phyloP scores from a whole-genome alignment of 2,797 vertebrate species.

The Alectoris magna region DNA sequence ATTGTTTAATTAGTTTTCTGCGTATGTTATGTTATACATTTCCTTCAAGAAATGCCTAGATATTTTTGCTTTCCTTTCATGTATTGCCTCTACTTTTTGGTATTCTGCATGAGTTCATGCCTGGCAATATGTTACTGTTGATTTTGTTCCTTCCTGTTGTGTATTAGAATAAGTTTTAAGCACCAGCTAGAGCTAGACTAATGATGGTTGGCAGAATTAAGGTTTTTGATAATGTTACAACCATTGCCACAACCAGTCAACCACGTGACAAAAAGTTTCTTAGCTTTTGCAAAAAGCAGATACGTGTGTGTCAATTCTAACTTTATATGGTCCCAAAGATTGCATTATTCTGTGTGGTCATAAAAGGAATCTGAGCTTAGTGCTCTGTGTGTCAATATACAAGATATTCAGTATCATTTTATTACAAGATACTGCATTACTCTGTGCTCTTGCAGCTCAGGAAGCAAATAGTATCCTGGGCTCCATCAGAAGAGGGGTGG shows the following conservation, averaged over 20 bases:
- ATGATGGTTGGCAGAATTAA: neutral
- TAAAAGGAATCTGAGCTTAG: neutral
- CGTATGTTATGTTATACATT: neutral
- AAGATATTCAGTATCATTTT: neutral
- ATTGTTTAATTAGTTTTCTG: neutral
- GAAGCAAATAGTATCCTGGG: too few species aligned
- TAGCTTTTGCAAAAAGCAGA: neutral
- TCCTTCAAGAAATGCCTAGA: neutral
- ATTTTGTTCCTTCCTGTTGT: neutral
- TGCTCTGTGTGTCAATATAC: neutral
- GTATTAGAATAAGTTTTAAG: neutral
- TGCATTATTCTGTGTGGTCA: neutral
- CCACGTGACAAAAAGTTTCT: neutral
- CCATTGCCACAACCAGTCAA: neutral
- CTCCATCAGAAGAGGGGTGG: too few species aligned
- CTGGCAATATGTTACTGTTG: neutral
- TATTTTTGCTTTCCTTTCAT: neutral
- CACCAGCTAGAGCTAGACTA: neutral
- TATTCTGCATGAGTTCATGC: neutral
- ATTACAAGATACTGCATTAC: neutral
- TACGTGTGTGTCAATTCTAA: neutral
- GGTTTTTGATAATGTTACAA: neutral
- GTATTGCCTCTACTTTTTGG: neutral
- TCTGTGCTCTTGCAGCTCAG: too few species aligned
- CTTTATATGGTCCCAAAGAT: neutral